Evolutionary conservation across 2,888 invertebrate genomes (phyloP), one percentile per base, ranked within the genome.

Genomic region (Myopa tessellatipennis): DNA sequence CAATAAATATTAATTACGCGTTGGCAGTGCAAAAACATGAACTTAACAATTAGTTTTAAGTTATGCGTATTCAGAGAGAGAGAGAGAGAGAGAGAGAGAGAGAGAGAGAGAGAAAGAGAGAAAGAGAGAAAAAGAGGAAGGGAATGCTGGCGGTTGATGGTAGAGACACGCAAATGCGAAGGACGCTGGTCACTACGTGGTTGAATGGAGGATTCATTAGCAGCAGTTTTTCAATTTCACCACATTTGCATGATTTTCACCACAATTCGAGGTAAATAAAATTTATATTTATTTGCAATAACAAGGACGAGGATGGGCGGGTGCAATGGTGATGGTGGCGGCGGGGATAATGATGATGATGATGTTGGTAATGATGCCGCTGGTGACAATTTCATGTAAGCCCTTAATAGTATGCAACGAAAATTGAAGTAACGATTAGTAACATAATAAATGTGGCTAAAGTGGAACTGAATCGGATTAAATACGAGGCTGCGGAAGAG

Each of bases 391-490:
- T 40, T 38, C 38, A 74, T 36, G 67, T 63, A 60, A 67, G 74
- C 73, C 55, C 78, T 70, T 78, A 76, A 77, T 76, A 77, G 70
- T 77, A 78, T 76, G 73, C 73, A 77, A 71, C 78, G 76, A 69
- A 75, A 78, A 77, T 63, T 70, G 61, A 40, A 60, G 58, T 52
- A 40, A 38, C 55, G 55, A 18, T 8, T 45, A 45, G 45, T 1
- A 10, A 45, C 45, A 10, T 77, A 60, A 58, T 67, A 77, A 52
- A 14, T 34, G 50, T 52, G 75, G 26, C 58, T 45, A 45, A 77
- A 79, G 78, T 77, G 55, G 71, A 78, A 78, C 78, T 79, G 78
- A 74, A 78, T 67, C 68, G 68, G 78, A 78, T 78, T 76, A 78
- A 78, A 67, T 71, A 18, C 38, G 3, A 1, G 8, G 50, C 50